A percentile compares a stretch with the other conserved stretches of the same genome.
phyloP scores from a whole-genome alignment of 2,888 invertebrate species.

The Tanytarsus gracilentus region DNA sequence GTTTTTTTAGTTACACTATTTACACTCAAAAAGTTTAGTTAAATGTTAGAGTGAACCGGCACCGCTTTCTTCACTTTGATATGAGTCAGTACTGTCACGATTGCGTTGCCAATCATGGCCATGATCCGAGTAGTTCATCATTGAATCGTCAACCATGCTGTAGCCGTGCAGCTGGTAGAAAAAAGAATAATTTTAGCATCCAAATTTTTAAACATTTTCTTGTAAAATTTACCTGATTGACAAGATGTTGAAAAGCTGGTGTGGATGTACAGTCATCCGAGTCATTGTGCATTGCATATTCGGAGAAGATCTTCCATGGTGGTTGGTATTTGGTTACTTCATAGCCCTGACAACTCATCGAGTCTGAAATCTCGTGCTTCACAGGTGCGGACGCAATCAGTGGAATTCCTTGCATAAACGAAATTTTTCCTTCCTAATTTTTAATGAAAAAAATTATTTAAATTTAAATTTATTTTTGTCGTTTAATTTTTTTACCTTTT shows the following conservation, averaged over 20 bases:
- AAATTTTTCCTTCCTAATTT: constrained; percentile 64
- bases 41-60: constrained; percentile 18
- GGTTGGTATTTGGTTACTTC: constrained; percentile 90
- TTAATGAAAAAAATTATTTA: constrained; percentile 54
- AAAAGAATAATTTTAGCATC: not conserved
- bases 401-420: constrained; percentile 83
- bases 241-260: constrained; percentile 92
- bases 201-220: not conserved
- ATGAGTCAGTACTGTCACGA: constrained; percentile 22
- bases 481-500: constrained; percentile 64
- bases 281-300: constrained; percentile 92
- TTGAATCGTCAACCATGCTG: not conserved
- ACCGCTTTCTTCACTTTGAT: constrained; percentile 18
- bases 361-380: constrained; percentile 78
- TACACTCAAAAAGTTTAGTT: not conserved
- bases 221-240: constrained; percentile 68
- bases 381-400: constrained; percentile 95
- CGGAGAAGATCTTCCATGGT: constrained; percentile 93
- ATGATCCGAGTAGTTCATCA: not conserved
- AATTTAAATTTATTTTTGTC: not conserved
- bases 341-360: constrained; percentile 58
- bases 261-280: constrained; percentile 74
- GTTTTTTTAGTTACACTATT: not conserved
- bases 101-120: constrained; percentile 12
- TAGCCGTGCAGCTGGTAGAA: constrained; percentile 21